Base-by-base conservation (phyloP, 2,797 vertebrate species). In the Malurus splendens region DNA sequence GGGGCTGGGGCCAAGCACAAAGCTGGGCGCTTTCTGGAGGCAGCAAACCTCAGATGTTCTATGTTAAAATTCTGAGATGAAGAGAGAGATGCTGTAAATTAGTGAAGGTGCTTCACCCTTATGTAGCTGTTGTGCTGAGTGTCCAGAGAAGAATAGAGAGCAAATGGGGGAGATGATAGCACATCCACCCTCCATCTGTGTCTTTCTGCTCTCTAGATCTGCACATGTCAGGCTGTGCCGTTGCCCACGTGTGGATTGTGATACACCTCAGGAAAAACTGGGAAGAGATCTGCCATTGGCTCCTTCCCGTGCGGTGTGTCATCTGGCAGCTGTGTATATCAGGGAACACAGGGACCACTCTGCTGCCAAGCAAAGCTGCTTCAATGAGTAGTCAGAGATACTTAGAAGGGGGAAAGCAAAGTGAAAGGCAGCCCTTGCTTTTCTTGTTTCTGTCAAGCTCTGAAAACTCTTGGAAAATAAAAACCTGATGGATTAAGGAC, bases 221-320 rank as follows among this genome's bases (percentile, higher is more conserved):
- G 82, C 77, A 33, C 68, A 13, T 60, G 47, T 73, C 80, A 81
- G 76, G 6, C 60, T 87, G 81, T 82, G 72, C 33, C 41, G 17
- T 15, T 10, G 5, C 33, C 47, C n/a, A 4, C 12, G 79, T 50
- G 81, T 61, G 86, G 82, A 52, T 30, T 89, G 79, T 57, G 77
- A 38, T 41, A 44, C 72, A 45, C 77, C 76, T 92, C 82, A 11
- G 90, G 75, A 67, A 61, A 56, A n/a, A 28, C 10, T 25, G 11
- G 72, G 55, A n/a, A 78, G 86, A 95, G 67, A 70, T 59, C 33
- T 18, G 64, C 85, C 45, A 94, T 93, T 94, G 95, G 95, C 90
- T 94, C 17, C 50, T 59, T 48, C 70, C 6, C 6, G 19, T 4
- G 77, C 20, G 1, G 56, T 54, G 67, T 92, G 94, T 93, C 94